A percentile compares a stretch with the other conserved stretches of the same genome.
Conservation (phyloP, 2,888 invertebrate species). For the Halocaridina rubra region DNA sequence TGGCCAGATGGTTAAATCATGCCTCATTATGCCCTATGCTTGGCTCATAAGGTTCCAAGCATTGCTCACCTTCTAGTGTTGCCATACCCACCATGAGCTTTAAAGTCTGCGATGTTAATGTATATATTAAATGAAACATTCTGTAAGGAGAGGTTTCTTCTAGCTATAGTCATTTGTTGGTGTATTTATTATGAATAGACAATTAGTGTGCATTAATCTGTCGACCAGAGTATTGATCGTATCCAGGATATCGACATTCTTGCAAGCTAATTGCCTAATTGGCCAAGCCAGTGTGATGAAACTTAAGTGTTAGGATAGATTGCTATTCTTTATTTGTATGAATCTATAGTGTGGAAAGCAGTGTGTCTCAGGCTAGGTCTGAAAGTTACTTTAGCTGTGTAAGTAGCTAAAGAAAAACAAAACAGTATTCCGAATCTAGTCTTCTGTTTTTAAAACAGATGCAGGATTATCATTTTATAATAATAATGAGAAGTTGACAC, state of each 20-base stretch:
- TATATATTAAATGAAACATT: constrained; percentile 32
- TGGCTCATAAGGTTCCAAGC: constrained; percentile 7
- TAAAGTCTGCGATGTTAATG: constrained; percentile 57
- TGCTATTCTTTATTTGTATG: constrained; percentile 30
- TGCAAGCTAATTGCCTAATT: constrained; percentile 39
- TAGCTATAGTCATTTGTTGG: constrained; percentile 43
- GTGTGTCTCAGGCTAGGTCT: constrained; percentile 14
- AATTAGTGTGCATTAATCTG: constrained; percentile 29
- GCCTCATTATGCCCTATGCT: not conserved
- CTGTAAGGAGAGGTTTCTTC: constrained; percentile 35
- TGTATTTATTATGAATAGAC: constrained; percentile 47
- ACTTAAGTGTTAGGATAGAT: constrained; percentile 30
- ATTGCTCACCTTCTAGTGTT: constrained; percentile 24
- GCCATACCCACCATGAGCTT: constrained; percentile 47
- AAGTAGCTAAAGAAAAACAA: too few relatives aligned
- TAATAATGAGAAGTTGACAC: too few relatives aligned
- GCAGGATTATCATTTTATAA: too few relatives aligned
- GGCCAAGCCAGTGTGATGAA: constrained; percentile 42
- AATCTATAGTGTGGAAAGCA: constrained; percentile 25
- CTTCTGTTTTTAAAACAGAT: too few relatives aligned
- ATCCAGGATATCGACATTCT: constrained; percentile 26
- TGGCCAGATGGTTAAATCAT: not conserved
- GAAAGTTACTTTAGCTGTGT: not conserved
- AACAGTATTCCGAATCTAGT: too few relatives aligned
- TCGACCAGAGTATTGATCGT: constrained; percentile 14